These are phyloP conservation scores for Dioctria rufipes DNA, from an alignment of 2,888 invertebrate genomes.

Conservation along the genomic window DNA sequence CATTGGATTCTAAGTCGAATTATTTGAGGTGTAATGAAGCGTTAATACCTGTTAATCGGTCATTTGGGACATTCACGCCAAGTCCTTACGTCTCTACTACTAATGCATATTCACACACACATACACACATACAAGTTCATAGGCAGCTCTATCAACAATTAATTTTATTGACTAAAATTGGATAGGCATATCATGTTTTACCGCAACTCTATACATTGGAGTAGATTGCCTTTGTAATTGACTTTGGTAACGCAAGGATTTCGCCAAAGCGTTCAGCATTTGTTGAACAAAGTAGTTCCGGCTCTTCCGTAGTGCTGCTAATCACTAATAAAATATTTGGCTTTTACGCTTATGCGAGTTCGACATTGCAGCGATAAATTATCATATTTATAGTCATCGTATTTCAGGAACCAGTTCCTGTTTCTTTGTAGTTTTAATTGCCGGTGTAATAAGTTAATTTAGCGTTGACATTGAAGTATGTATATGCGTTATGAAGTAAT, in stretches of 20 bases:
- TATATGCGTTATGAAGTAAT: too few relatives aligned
- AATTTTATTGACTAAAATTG: constrained; percentile 42
- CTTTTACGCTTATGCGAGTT: constrained; percentile 22
- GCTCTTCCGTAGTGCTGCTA: constrained; percentile 4
- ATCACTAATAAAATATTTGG: constrained; percentile 34
- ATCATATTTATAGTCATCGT: constrained; percentile 9
- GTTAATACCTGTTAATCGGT: constrained; percentile 51
- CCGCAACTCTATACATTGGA: constrained; percentile 11
- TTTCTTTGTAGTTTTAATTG: too few relatives aligned
- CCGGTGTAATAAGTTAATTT: too few relatives aligned
- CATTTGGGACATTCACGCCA: constrained; percentile 37
- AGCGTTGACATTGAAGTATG: too few relatives aligned
- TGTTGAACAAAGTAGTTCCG: constrained; percentile 33
- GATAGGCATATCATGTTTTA: constrained; percentile 39
- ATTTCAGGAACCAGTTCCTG: too few relatives aligned
- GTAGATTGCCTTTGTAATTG: constrained; percentile 28
- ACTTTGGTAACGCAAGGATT: constrained; percentile 30
- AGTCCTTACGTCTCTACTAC: constrained; percentile 12
- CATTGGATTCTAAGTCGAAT: not conserved
- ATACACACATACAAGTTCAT: not conserved
- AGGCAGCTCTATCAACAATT: constrained; percentile 26
- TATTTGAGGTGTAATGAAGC: constrained; percentile 44
- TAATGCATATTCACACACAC: constrained; percentile 4
- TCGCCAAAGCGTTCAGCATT: not conserved
- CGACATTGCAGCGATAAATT: constrained; percentile 20